These are phyloP conservation scores for Cepaea nemoralis DNA, from an alignment of 1,140 invertebrate species.

Conservation along the genomic window DNA sequence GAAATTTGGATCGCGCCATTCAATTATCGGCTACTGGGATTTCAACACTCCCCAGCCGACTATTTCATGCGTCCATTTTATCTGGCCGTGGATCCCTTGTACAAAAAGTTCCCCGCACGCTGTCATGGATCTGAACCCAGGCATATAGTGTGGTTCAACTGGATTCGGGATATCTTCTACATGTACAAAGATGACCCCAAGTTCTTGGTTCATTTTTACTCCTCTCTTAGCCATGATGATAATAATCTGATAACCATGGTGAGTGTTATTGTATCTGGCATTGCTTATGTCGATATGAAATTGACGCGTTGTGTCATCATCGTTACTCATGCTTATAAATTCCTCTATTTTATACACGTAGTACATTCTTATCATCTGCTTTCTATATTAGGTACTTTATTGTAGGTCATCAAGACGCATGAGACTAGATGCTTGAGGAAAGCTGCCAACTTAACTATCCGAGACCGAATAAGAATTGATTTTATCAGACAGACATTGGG, in stretches of 20 bases:
- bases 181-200: no score
- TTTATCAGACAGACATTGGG: no score
- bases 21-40: slow-evolving; percentile 91
- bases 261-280: slow-evolving; percentile 65
- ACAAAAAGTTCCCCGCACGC: slow-evolving; percentile 66
- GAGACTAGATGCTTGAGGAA: no score
- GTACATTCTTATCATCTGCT: no score
- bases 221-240: slow-evolving; percentile 88
- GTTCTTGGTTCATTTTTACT: slow-evolving; percentile 86
- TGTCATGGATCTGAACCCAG: slow-evolving; percentile 85
- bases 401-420: no score
- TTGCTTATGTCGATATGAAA: neutral
- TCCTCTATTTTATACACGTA: no score
- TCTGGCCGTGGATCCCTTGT: slow-evolving; percentile 77
- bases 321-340: no score
- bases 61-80: slow-evolving; percentile 91
- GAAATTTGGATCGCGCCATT: slow-evolving; percentile 86
- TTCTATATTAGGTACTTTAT: no score
- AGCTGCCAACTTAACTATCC: no score
- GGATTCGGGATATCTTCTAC: no score
- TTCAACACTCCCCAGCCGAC: slow-evolving; percentile 85
- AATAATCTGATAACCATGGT: slow-evolving; percentile 81
- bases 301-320: no score
- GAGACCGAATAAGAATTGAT: no score
- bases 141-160: slow-evolving; percentile 81